Percentiles rank a stretch among this genome's conserved stretches.
These are phyloP conservation scores for Nematolebias whitei DNA, from an alignment of 2,113 vertebrate species.

Conservation along the genomic window DNA sequence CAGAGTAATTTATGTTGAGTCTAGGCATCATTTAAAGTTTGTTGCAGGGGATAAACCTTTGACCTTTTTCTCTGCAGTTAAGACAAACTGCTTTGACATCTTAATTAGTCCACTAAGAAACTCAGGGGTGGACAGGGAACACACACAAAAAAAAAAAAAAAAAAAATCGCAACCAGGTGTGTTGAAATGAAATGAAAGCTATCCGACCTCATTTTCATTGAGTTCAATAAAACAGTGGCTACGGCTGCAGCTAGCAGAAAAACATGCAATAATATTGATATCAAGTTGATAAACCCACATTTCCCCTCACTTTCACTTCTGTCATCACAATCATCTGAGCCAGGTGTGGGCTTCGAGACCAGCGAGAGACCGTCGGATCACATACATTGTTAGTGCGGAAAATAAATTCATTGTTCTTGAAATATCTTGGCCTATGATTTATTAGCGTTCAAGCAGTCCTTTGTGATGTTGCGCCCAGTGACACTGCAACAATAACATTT, in stretches of 20 bases:
- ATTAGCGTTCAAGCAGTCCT: too few relatives aligned
- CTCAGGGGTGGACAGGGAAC: slow-evolving; percentile 25
- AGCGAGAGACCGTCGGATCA: too few relatives aligned
- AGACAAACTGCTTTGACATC: slow-evolving; percentile 14
- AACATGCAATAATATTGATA: too few relatives aligned
- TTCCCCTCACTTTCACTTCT: neutral
- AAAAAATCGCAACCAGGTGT: slow-evolving; percentile 19
- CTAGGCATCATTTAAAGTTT: slow-evolving; percentile 42
- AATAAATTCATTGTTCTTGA: too few relatives aligned
- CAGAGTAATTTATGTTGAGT: slow-evolving; percentile 32
- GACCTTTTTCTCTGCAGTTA: slow-evolving; percentile 24
- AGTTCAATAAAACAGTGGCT: slow-evolving; percentile 10
- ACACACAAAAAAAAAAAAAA: slow-evolving; percentile 61
- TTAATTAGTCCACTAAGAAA: slow-evolving; percentile 29
- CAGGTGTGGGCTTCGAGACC: too few relatives aligned
- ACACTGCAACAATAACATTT: too few relatives aligned
- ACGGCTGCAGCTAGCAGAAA: too few relatives aligned
- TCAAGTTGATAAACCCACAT: too few relatives aligned
- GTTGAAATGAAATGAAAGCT: slow-evolving; percentile 65
- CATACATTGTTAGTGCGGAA: too few relatives aligned
- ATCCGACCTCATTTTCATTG: slow-evolving; percentile 56
- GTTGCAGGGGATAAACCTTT: slow-evolving; percentile 28
- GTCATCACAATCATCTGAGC: too few relatives aligned
- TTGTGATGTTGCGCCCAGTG: too few relatives aligned
- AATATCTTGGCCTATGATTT: too few relatives aligned